A percentile compares a stretch with the other conserved stretches of the same genome.
phyloP scores from a whole-genome alignment of 2,888 invertebrate species.

The Nymphalis urticae region DNA sequence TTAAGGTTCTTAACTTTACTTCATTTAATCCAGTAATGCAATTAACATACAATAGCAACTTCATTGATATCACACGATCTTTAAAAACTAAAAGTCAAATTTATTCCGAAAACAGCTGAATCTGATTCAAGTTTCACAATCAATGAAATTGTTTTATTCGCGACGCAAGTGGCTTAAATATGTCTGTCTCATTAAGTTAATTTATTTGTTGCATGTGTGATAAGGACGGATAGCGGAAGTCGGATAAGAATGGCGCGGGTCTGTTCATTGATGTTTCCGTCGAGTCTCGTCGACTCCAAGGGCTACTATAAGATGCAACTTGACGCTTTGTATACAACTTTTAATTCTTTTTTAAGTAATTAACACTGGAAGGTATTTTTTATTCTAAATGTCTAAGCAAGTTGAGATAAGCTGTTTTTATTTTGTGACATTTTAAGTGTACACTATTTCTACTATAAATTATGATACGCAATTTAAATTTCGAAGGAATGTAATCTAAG shows the following conservation, averaged over 20 bases:
- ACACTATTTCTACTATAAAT: no score
- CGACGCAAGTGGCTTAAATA: constrained; percentile 45
- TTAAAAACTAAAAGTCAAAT: constrained; percentile 39
- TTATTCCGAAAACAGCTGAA: constrained; percentile 42
- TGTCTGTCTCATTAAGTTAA: constrained; percentile 46
- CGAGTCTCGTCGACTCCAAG: constrained; percentile 44
- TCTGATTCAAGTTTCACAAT: constrained; percentile 54
- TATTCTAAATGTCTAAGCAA: no score
- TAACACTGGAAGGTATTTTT: no score
- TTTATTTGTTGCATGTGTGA: constrained; percentile 45
- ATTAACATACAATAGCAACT: constrained; percentile 5
- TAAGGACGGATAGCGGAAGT: constrained; percentile 65
- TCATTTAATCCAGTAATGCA: no score
- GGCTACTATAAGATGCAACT: constrained; percentile 42
- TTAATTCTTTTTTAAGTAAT: neutral
- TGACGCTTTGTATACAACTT: constrained; percentile 18
- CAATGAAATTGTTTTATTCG: constrained; percentile 55
- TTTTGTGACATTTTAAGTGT: no score
- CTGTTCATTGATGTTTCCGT: constrained; percentile 71
- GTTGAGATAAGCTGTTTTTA: no score
- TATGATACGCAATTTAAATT: no score
- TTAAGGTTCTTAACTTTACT: neutral
- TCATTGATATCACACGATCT: constrained; percentile 30
- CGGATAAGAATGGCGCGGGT: constrained; percentile 63
- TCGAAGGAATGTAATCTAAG: no score